Base-by-base conservation (phyloP, 2,113 vertebrate species). In the Erinaceus europaeus region DNA sequence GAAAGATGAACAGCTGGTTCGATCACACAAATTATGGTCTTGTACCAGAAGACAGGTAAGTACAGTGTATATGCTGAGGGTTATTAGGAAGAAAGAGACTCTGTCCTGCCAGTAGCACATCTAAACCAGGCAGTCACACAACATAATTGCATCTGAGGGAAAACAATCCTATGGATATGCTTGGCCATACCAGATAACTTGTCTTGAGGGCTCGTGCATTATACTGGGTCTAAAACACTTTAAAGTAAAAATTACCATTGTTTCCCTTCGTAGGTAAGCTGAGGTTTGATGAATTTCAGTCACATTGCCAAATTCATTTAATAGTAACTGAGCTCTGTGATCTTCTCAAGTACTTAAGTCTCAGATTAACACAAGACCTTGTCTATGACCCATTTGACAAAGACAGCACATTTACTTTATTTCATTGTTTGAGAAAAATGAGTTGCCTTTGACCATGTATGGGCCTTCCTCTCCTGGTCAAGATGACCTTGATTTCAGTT, bases 11-110 rank as follows among this genome's bases (percentile, higher is more conserved):
- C 93, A 92, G 95, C 23, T 67, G 94, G 95, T 97, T 97, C 90
- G 97, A 98, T 90, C 98, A 98, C 34, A 92, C 82, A 64, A 95
- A 99, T 84, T 99, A 98, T 0, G 97, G 98, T 61, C 90, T 99
- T 82, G 81, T 96, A 42, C 98, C 98, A 40, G 92, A 88, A 73
- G 94, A 98, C 82, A 98, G 98, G 98, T 98, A 94, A 84, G 73
- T 91, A 68, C 1, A 2, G 4, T 0, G 0, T 25, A 20, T 32
- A 46, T 84, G 4, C 4, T 0, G 2, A 46, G 59, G 50, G 29
- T 32, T 76, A n/a, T 65, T 13, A 38, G n/a, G 38, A 52, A 79
- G 48, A 64, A 46, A 10, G 25, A 11, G 6, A 8, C 25, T 52
- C 5, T 2, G 2, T 12, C 36, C 55, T 84, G 36, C n/a, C 53